A percentile compares a stretch with the other conserved stretches of the same genome.
Evolutionary conservation across 2,888 invertebrate genomes (phyloP).

Genomic region (Tenthredo scrophulariae): DNA sequence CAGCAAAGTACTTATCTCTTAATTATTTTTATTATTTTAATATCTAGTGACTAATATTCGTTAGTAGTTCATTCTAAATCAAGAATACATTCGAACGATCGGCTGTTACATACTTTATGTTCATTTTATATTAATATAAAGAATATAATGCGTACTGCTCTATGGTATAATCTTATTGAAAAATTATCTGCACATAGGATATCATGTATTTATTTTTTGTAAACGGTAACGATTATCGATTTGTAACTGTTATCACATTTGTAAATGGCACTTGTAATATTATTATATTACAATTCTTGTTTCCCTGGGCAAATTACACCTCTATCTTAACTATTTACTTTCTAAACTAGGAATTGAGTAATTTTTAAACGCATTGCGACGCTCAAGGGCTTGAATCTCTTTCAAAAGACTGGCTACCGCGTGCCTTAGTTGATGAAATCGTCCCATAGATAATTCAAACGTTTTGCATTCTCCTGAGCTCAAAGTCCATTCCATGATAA

Average conservation of each 20-base stretch:
- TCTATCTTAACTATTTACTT: neutral
- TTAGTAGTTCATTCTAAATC: neutral
- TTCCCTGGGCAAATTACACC: conserved; percentile 5
- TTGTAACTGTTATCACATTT: conserved; percentile 36
- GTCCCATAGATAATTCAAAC: conserved; percentile 79
- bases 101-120: conserved; percentile 2
- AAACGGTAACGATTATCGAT: conserved; percentile 21
- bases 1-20: neutral
- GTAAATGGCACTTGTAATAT: conserved; percentile 48
- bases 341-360: conserved; percentile 43
- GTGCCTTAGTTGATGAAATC: conserved; percentile 80
- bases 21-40: conserved; percentile 10
- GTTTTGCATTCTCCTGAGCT: conserved; percentile 77
- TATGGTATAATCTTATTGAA: conserved; percentile 11
- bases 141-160: neutral
- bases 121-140: conserved; percentile 9
- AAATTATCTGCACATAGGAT: conserved; percentile 2
- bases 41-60: conserved; percentile 9
- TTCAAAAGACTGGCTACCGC: conserved; percentile 79
- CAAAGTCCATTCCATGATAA: conserved; percentile 79
- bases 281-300: conserved; percentile 17
- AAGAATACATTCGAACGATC: neutral
- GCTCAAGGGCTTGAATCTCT: conserved; percentile 79
- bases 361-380: conserved; percentile 77
- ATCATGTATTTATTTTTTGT: neutral